These are phyloP conservation scores for Brachionus koreanus DNA, from an alignment of 1,140 invertebrate species.

Conservation along the genomic window DNA sequence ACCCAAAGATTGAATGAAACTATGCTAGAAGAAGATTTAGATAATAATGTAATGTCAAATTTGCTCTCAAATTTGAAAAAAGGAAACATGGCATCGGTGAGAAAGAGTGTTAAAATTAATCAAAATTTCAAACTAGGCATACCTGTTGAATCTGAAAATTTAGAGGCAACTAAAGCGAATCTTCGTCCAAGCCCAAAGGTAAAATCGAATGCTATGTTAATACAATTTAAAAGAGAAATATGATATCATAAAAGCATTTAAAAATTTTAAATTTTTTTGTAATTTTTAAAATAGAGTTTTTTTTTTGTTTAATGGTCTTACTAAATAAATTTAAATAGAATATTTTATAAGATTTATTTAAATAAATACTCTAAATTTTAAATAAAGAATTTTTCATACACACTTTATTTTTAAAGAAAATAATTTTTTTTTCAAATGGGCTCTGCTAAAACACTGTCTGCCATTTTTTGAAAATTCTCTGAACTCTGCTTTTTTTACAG, in stretches of 20 bases:
- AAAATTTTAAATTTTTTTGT: neutral
- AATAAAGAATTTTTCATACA: no score
- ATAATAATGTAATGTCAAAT: neutral
- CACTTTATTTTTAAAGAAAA: no score
- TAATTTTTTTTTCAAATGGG: no score
- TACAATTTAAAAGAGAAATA: neutral
- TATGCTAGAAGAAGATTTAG: neutral
- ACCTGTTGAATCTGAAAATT: neutral
- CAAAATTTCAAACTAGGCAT: neutral
- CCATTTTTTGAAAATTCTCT: no score
- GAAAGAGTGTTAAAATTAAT: neutral
- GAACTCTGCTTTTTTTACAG: no score
- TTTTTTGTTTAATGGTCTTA: no score
- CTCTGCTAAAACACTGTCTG: no score
- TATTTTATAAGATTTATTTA: no score
- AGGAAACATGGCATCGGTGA: neutral
- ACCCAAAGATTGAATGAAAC: neutral
- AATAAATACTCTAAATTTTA: no score
- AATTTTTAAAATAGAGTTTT: neutral
- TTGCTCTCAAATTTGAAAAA: conserved; percentile 22
- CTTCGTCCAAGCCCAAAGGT: neutral
- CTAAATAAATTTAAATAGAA: no score
- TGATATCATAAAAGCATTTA: neutral
- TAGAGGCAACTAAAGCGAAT: neutral
- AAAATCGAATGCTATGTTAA: neutral